Conservation (phyloP, 1,140 invertebrate species). For the Anoplophora glabripennis region DNA sequence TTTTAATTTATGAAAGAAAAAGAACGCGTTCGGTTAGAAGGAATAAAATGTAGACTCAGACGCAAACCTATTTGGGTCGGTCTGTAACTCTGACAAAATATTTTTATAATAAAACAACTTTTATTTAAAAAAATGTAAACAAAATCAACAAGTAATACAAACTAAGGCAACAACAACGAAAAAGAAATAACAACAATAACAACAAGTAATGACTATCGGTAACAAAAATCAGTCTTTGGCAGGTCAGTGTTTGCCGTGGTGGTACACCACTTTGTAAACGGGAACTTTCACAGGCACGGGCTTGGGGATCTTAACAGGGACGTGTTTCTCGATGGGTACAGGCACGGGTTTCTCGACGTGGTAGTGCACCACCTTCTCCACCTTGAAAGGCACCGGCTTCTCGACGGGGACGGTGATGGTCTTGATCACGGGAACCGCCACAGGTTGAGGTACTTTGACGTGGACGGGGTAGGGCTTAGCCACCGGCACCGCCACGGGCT, state of each 20-base stretch:
- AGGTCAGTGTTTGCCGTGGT: slow-evolving; percentile 43
- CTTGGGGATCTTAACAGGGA: slow-evolving; percentile 68
- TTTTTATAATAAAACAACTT: too few species aligned
- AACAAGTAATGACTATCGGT: slow-evolving; percentile 6
- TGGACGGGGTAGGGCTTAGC: slow-evolving; percentile 72
- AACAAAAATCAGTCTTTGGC: slow-evolving; percentile 31
- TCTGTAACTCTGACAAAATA: too few species aligned
- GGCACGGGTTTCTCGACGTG: slow-evolving; percentile 72
- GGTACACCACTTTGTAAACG: slow-evolving; percentile 65
- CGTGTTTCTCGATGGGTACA: slow-evolving; percentile 67
- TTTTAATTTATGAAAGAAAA: too few species aligned
- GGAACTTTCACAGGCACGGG: slow-evolving; percentile 73
- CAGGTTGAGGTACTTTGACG: slow-evolving; percentile 67
- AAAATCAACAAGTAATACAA: background rate
- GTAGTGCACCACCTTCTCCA: slow-evolving; percentile 70
- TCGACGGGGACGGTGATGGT: slow-evolving; percentile 69
- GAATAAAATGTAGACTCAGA: too few species aligned
- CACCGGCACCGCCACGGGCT: slow-evolving; percentile 66
- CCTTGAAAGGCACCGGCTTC: slow-evolving; percentile 68
- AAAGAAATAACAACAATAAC: slow-evolving; percentile 10
- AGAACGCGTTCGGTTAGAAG: too few species aligned
- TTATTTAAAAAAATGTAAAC: too few species aligned
- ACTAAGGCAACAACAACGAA: slow-evolving; percentile 6
- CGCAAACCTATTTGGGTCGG: too few species aligned
- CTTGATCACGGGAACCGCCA: slow-evolving; percentile 68